Conservation (phyloP, 2,888 invertebrate genomes). For the Drosophila maculinotata region DNA sequence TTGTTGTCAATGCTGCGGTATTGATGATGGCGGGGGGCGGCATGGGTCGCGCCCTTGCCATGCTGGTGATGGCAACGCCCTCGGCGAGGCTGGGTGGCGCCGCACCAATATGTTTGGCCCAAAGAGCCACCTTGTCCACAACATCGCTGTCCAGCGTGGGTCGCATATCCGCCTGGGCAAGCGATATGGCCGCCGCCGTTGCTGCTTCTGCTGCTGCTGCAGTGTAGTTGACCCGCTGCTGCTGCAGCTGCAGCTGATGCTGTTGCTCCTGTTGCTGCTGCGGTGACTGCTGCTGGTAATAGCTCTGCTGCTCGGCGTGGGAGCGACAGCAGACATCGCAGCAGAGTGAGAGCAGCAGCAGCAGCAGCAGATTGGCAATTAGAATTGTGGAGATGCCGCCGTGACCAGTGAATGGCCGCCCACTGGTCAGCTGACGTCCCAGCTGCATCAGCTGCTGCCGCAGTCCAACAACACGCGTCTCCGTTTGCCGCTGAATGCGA, state of each 20-base stretch:
- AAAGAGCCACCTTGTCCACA: conserved; percentile 69
- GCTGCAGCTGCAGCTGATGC: background rate
- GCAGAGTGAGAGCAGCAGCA: conserved; percentile 68
- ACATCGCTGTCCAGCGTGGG: conserved; percentile 67
- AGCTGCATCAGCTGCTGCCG: conserved; percentile 50
- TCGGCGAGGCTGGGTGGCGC: conserved; percentile 58
- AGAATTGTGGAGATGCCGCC: conserved; percentile 65
- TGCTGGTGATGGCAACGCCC: conserved; percentile 64
- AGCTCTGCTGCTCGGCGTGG: conserved; percentile 30
- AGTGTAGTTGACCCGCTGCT: conserved; percentile 12
- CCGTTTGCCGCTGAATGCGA: background rate
- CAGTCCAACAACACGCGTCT: conserved; percentile 11
- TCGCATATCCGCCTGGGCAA: conserved; percentile 37
- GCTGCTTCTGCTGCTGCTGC: conserved; percentile 1
- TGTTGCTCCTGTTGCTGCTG: conserved; percentile 1
- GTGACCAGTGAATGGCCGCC: conserved; percentile 8
- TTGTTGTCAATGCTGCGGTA: background rate
- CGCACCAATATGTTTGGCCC: conserved; percentile 68
- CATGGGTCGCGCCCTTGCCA: conserved; percentile 16
- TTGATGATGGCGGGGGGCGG: conserved; percentile 1
- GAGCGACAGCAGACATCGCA: conserved; percentile 76
- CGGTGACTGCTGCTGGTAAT: background rate
- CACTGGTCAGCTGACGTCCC: conserved; percentile 35
- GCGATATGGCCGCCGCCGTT: background rate
- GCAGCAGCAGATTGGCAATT: conserved; percentile 62